Evolutionary conservation across 2,113 vertebrate genomes (phyloP).

Genomic region (Clarias gariepinus): DNA sequence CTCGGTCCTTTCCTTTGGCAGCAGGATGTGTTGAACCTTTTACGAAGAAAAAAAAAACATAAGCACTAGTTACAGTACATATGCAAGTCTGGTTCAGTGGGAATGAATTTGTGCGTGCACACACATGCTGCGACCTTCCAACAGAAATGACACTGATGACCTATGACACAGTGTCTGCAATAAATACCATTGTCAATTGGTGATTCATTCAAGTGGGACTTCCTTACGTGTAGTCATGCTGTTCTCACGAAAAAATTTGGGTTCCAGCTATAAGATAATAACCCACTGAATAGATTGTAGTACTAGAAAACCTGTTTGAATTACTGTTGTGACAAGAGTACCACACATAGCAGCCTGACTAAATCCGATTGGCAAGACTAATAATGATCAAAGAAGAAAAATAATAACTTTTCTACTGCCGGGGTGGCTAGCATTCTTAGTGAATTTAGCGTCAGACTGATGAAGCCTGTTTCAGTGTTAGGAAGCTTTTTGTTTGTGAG

Average conservation of each 20-base stretch:
- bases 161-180: not conserved
- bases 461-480: not conserved
- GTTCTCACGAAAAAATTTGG: not conserved
- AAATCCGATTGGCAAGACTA: too few species aligned
- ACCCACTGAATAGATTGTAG: not conserved
- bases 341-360: not conserved
- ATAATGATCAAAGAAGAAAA: too few species aligned
- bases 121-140: not conserved
- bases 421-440: not conserved
- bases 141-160: not conserved
- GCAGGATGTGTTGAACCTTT: conserved; percentile 69
- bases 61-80: not conserved
- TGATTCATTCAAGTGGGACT: not conserved
- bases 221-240: not conserved
- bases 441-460: not conserved
- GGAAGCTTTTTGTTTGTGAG: not conserved
- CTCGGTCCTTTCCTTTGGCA: conserved; percentile 34
- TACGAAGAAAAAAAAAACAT: not conserved
- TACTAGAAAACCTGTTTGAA: not conserved
- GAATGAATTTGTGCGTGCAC: not conserved
- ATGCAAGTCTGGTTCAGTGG: not conserved
- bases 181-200: not conserved
- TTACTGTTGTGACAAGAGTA: not conserved
- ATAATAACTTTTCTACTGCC: too few species aligned
- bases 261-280: not conserved